Percentiles rank a stretch among this genome's conserved stretches.
These are phyloP conservation scores for Hydriomena furcata DNA, from an alignment of 2,888 invertebrate species.

Conservation along the genomic window DNA sequence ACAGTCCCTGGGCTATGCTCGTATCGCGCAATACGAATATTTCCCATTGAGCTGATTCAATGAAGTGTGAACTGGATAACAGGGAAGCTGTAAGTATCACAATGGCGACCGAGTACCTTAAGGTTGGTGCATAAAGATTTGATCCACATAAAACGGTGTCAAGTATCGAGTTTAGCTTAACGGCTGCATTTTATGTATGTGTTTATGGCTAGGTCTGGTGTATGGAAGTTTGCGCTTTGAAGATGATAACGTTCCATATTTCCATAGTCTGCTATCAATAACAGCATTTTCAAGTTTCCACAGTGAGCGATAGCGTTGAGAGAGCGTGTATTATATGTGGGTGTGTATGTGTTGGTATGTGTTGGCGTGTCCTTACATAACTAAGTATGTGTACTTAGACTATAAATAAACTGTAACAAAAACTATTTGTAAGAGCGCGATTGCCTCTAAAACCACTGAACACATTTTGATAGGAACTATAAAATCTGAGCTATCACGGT, in stretches of 20 bases:
- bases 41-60: constrained; percentile 64
- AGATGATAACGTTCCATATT: neutral
- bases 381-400: too few relatives aligned
- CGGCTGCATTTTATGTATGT: constrained; percentile 32
- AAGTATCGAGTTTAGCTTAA: constrained; percentile 36
- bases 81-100: constrained; percentile 51
- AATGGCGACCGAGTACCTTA: constrained; percentile 51
- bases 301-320: too few relatives aligned
- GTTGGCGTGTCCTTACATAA: too few relatives aligned
- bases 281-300: too few relatives aligned
- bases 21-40: constrained; percentile 57
- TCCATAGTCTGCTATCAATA: too few relatives aligned
- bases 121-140: constrained; percentile 45
- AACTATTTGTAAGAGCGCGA: too few relatives aligned
- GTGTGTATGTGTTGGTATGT: too few relatives aligned
- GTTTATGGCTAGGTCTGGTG: constrained; percentile 13
- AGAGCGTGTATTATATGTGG: too few relatives aligned
- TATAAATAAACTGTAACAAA: too few relatives aligned
- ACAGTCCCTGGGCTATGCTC: constrained; percentile 9
- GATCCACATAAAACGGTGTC: constrained; percentile 31
- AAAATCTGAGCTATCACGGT: too few relatives aligned
- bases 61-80: constrained; percentile 73
- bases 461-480: too few relatives aligned
- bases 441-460: too few relatives aligned
- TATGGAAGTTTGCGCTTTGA: constrained; percentile 1